Percentiles rank a stretch among this genome's conserved stretches.
Evolutionary conservation across 1,140 invertebrate genomes (phyloP).

Genomic region (Trinorchestia longiramus): DNA sequence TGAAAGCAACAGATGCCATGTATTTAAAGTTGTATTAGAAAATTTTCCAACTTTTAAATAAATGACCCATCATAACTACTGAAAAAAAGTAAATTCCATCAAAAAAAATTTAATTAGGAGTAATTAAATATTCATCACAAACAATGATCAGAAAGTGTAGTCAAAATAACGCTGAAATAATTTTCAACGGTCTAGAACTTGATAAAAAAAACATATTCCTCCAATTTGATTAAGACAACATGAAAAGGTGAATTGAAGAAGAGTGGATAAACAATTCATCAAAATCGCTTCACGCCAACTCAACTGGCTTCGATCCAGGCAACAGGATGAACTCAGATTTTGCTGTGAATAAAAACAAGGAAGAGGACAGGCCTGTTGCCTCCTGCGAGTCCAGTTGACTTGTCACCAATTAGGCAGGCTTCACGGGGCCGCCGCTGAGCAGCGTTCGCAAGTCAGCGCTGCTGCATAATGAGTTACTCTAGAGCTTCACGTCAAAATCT

Average conservation of each 20-base stretch:
- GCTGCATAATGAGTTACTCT: not conserved
- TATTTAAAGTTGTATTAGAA: no score
- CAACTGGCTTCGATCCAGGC: not conserved
- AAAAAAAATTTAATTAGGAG: no score
- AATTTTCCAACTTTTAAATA: no score
- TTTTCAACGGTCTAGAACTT: no score
- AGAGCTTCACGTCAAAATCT: not conserved
- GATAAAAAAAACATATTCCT: no score
- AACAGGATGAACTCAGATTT: not conserved
- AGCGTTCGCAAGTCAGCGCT: constrained; percentile 21
- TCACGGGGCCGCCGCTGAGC: not conserved
- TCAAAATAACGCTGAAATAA: no score
- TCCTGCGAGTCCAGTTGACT: not conserved
- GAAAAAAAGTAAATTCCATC: no score
- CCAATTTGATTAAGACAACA: no score
- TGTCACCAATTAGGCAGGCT: not conserved
- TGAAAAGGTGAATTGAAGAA: not conserved
- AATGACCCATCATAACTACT: no score
- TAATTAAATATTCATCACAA: no score
- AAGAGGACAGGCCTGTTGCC: not conserved
- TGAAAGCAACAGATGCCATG: not conserved
- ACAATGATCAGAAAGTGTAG: no score
- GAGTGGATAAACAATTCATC: not conserved
- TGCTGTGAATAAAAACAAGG: not conserved
- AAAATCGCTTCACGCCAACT: not conserved